These are phyloP conservation scores for Lithobates sylvaticus DNA, from an alignment of 2,797 vertebrate species.

Conservation along the genomic window DNA sequence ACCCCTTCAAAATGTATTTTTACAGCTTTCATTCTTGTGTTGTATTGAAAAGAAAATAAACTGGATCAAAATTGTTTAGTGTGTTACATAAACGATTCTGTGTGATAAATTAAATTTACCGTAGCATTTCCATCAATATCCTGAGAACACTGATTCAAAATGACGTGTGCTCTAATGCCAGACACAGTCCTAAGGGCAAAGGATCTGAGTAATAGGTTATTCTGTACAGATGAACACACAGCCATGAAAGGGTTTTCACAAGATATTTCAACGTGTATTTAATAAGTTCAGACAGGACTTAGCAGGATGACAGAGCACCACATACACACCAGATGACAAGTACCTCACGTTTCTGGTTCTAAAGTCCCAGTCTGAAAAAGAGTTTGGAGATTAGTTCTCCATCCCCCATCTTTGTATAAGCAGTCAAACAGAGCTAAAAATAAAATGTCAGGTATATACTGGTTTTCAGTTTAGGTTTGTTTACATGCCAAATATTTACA, in stretches of 20 bases:
- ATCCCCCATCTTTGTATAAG: neutral
- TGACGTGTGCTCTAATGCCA: constrained; percentile 45
- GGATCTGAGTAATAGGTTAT: constrained; percentile 54
- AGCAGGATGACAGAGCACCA: constrained; percentile 64
- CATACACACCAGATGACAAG: constrained; percentile 16
- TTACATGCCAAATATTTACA: constrained; percentile 19
- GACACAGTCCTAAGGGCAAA: constrained; percentile 40
- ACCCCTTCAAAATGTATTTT: neutral
- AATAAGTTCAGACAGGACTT: constrained; percentile 63
- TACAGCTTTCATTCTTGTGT: neutral
- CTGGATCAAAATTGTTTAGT: constrained; percentile 5
- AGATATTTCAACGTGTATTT: constrained; percentile 60
- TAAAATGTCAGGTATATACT: neutral
- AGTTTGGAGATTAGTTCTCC: neutral
- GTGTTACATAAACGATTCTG: constrained; percentile 20
- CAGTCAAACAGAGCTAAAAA: neutral
- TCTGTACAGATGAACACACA: constrained; percentile 53
- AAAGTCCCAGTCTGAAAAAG: constrained; percentile 4
- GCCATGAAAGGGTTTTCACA: constrained; percentile 57
- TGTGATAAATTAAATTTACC: constrained; percentile 26
- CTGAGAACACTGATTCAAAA: constrained; percentile 9
- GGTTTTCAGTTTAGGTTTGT: neutral
- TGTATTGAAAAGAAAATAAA: neutral
- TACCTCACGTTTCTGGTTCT: constrained; percentile 28
- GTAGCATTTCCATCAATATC: neutral